Conservation (phyloP, 2,888 invertebrate species). For the Dynastes maya region DNA sequence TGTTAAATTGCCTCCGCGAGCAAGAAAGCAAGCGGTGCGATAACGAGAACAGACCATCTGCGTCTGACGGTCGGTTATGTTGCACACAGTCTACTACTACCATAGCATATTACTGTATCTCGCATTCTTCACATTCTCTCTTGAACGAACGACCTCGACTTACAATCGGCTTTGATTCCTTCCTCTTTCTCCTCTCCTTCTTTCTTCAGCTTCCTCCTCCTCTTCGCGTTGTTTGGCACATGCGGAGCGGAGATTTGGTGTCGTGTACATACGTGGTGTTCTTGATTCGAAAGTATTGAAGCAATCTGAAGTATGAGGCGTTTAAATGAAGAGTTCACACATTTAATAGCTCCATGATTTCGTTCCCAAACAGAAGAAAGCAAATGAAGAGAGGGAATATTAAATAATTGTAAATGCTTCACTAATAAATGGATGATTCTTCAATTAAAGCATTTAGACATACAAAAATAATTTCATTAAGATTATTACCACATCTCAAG, state of each 20-base stretch:
- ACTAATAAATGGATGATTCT: no score
- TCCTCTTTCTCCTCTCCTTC: conserved; percentile 30
- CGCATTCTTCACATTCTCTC: conserved; percentile 57
- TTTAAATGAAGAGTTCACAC: neutral
- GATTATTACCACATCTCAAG: no score
- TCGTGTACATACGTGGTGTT: neutral
- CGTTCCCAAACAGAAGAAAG: no score
- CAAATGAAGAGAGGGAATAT: no score
- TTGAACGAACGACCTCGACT: conserved; percentile 47
- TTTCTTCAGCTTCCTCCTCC: conserved; percentile 11
- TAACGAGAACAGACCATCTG: conserved; percentile 13
- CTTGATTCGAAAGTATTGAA: conserved; percentile 13
- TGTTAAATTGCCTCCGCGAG: conserved; percentile 20
- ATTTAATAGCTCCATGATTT: neutral
- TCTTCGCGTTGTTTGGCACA: neutral
- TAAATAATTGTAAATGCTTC: no score
- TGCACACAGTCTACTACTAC: conserved; percentile 13
- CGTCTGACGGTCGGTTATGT: conserved; percentile 25
- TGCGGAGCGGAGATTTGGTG: neutral
- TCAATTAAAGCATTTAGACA: no score
- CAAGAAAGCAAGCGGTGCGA: neutral
- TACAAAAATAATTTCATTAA: no score
- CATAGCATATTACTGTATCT: conserved; percentile 55
- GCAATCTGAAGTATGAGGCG: neutral
- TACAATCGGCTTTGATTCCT: conserved; percentile 41